Percentiles rank a stretch among this genome's conserved stretches.
Evolutionary conservation across 2,113 vertebrate genomes (phyloP).

Genomic region (Todiramphus chloris): DNA sequence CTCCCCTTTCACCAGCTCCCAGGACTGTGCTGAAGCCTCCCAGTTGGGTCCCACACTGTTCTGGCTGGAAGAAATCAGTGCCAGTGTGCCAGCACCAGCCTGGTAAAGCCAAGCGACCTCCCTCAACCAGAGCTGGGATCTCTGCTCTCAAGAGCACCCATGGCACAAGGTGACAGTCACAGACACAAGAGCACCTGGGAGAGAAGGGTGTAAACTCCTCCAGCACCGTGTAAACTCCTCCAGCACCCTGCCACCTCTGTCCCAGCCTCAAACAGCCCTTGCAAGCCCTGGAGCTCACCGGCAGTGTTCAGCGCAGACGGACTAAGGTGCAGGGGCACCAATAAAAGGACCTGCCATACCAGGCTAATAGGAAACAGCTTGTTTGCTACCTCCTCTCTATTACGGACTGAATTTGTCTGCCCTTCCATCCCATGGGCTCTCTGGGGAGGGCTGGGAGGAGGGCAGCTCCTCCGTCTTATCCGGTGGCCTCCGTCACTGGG

Average conservation of each 20-base stretch:
- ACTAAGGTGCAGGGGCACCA: neutral
- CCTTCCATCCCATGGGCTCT: neutral
- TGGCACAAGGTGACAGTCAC: neutral
- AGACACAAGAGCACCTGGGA: accelerated
- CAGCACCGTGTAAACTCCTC: neutral
- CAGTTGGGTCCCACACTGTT: neutral
- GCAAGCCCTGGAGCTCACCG: neutral
- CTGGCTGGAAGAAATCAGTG: neutral
- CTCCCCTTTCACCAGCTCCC: neutral
- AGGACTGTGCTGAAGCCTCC: neutral
- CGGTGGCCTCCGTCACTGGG: neutral
- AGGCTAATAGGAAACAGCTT: neutral
- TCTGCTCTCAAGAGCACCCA: neutral
- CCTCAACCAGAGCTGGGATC: neutral
- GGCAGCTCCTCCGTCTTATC: neutral
- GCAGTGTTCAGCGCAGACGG: neutral
- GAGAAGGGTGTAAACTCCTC: neutral
- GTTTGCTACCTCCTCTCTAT: neutral
- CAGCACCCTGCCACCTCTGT: neutral
- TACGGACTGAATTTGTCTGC: neutral
- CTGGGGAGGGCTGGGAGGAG: neutral
- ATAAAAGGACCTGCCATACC: neutral
- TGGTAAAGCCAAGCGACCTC: neutral
- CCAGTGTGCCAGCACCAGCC: neutral
- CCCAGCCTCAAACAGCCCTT: neutral